Evolutionary conservation across 2,113 vertebrate species (phyloP), one percentile per base, ranked within the genome.

Genomic region (Morone saxatilis): DNA sequence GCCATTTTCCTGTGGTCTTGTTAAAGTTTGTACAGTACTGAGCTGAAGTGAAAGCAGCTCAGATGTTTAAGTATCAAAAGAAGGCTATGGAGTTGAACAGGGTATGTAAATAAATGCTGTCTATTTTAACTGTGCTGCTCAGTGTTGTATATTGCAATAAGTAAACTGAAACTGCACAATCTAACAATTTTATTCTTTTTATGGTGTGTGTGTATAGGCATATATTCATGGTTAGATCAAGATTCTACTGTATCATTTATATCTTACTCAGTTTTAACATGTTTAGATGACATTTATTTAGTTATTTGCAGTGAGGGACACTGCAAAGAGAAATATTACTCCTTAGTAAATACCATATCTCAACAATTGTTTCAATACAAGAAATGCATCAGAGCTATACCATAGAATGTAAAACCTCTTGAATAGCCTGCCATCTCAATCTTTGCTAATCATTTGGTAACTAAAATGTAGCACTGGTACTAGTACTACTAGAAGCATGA

Each of bases 51-150:
- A 54, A 19, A 78, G 8, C 80, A 25, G 38, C 56, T 65, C 57
- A 60, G 59, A 38, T 0, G 53, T 72, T 48, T n/a, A 56, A n/a
- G 53, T 75, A 36, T 83, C 22, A 47, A 71, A 77, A 83, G 43
- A 78, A 66, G 63, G 57, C 73, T 31, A 20, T 68, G 38, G 45
- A 77, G 38, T 80, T 70, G 17, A 84, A 86, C 78, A 87, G 85
- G 80, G 74, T 85, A 62, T 81, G 41, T 59, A 88, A 89, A 88
- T 88, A 91, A 93, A 82, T 72, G 41, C n/a, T 69, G 78, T 84
- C 68, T 86, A 85, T 91, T 89, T 86, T 72, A 80, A 71, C 38
- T 8, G 3, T 48, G 14, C 20, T 69, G 38, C 48, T 82, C 16
- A 4, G 43, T 76, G 72, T 89, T 67, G 2, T 83, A 6, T 71